These are phyloP conservation scores for Sinonovacula constricta DNA, from an alignment of 1,140 invertebrate genomes.

Conservation along the genomic window DNA sequence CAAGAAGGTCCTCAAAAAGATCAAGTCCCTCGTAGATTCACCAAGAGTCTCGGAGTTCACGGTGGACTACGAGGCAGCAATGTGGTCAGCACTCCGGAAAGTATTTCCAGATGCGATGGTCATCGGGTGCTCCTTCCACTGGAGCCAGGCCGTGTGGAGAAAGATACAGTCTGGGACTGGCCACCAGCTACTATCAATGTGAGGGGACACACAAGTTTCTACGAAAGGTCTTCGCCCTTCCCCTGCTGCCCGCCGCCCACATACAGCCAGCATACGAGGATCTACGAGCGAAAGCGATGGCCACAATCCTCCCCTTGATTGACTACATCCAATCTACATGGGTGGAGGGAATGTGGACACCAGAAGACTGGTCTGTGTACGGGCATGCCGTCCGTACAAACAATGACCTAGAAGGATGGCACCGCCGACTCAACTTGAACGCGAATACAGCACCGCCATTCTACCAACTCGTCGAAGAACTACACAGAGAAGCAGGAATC, in stretches of 20 bases:
- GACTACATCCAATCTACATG: not conserved
- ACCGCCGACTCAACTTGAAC: no score
- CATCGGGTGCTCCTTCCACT: slow-evolving; percentile 56
- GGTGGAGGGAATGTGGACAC: not conserved
- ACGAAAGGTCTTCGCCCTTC: slow-evolving; percentile 7
- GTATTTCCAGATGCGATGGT: slow-evolving; percentile 24
- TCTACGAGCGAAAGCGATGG: not conserved
- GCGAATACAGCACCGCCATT: no score
- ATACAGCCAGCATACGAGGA: not conserved
- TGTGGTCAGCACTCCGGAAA: slow-evolving; percentile 39
- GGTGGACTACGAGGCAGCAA: slow-evolving; percentile 35
- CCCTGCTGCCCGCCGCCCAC: not conserved
- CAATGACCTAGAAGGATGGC: not conserved
- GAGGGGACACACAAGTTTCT: not conserved
- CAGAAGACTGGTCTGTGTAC: not conserved
- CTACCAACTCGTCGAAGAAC: no score
- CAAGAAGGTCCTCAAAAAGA: no score
- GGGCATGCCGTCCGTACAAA: not conserved
- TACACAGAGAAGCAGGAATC: no score
- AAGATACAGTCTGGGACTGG: slow-evolving; percentile 48
- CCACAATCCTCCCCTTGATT: not conserved
- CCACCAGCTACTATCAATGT: not conserved
- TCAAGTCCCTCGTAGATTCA: no score
- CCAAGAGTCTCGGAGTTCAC: no score
- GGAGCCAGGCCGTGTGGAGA: slow-evolving; percentile 45